Base-by-base conservation (phyloP, 1,140 invertebrate species). In the Cherax quadricarinatus region DNA sequence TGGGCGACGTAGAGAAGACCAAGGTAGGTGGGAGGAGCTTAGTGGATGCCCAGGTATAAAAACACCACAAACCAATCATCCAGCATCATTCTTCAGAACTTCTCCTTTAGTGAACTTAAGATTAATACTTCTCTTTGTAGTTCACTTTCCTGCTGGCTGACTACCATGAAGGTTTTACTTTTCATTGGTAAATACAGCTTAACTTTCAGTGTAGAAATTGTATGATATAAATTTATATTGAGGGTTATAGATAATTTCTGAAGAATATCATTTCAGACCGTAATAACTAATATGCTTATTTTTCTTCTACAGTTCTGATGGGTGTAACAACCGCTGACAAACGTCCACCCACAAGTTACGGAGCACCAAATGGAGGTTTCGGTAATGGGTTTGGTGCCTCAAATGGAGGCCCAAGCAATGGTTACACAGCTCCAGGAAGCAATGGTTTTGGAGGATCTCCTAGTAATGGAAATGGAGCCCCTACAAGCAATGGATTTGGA, bases 391-490 rank as follows among this genome's bases (percentile, higher is more conserved):
- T 66, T 21, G 62, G 14, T 18, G 16, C 62, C 62, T 16, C 62
- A 18, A 66, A 66, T 66, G 62, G 62, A 66, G 62, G 5, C 21
- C 62, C 62, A 66, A 66, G 62, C 62, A 66, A 66, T 66, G 18
- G 62, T 66, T 66, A 66, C 62, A 53, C 30, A 66, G 83, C 21
- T 66, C 51, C 60, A 12, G 18, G 18, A 49, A 66, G 85, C 85
- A 86, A 86, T 49, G 85, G 85, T 16, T 86, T 49, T 51, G 85
- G 85, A 16, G 41, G 57, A 3, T 53, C 82, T n/a, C 51, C 82
- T 66, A 84, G 57, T 10, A 24, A 24, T 57, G 21, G 14, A 86
- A 41, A 86, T n/a, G 85, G 85, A 0, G 30, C 66, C 6, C 6
- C 66, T n/a, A 16, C 78, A 80, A 30, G 78, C 30, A 57, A 66